Conservation (phyloP, 2,888 invertebrate species). For the Dendrolimus pini region DNA sequence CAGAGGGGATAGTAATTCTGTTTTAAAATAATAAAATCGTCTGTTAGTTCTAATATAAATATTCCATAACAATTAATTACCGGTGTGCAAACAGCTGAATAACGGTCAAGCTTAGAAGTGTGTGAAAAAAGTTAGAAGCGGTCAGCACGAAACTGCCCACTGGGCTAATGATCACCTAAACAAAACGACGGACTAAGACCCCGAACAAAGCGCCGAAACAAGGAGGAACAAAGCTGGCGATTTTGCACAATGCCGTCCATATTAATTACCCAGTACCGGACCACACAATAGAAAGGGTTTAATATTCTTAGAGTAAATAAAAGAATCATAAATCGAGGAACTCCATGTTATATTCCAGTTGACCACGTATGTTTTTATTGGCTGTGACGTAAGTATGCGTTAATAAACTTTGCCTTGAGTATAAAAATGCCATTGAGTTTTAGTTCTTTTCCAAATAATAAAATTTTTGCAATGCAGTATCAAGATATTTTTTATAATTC, state of each 20-base stretch:
- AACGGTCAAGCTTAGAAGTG: slow-evolving; percentile 49
- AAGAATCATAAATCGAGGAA: slow-evolving; percentile 46
- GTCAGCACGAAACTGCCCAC: slow-evolving; percentile 66
- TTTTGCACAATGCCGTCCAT: slow-evolving; percentile 64
- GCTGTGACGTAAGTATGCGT: slow-evolving; percentile 15
- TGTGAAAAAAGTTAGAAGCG: slow-evolving; percentile 52
- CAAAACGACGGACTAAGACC: slow-evolving; percentile 44
- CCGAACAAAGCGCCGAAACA: slow-evolving; percentile 48
- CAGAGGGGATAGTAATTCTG: no score
- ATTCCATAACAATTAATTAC: slow-evolving; percentile 29
- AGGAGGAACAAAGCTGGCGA: slow-evolving; percentile 53
- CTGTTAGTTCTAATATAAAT: not conserved
- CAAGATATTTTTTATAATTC: no score
- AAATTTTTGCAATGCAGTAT: no score
- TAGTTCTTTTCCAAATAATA: no score
- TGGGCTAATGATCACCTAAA: slow-evolving; percentile 65
- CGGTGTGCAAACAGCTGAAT: slow-evolving; percentile 17
- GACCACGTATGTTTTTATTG: slow-evolving; percentile 27
- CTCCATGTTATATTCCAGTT: slow-evolving; percentile 54
- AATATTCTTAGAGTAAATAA: slow-evolving; percentile 72
- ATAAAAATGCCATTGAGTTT: no score
- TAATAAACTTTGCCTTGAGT: slow-evolving; percentile 17
- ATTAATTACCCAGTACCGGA: slow-evolving; percentile 70
- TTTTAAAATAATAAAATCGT: no score
- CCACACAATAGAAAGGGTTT: slow-evolving; percentile 59